Conservation (phyloP, 2,888 invertebrate genomes). For the Deilephila porcellus region DNA sequence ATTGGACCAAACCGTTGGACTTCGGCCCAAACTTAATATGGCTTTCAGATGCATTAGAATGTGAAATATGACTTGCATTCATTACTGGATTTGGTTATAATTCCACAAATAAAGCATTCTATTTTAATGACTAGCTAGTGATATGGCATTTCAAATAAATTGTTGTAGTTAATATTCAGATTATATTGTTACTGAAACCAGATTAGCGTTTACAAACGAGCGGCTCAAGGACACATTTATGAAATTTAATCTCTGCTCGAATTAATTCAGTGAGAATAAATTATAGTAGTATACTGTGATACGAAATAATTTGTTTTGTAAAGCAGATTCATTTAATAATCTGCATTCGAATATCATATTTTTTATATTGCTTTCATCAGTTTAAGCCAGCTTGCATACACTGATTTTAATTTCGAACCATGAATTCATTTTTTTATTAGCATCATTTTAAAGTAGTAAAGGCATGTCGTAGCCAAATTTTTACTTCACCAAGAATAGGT, state of each 20-base stretch:
- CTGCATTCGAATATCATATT: too few relatives aligned
- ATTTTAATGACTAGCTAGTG: not conserved
- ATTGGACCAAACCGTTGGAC: not conserved
- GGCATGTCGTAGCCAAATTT: too few relatives aligned
- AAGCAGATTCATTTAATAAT: too few relatives aligned
- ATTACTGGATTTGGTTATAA: not conserved
- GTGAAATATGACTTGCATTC: not conserved
- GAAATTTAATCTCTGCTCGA: not conserved
- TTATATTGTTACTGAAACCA: not conserved
- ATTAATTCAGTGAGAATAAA: not conserved
- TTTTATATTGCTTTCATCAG: too few relatives aligned
- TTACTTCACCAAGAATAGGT: not conserved
- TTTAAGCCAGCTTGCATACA: too few relatives aligned
- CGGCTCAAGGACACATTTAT: not conserved
- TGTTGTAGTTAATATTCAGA: not conserved
- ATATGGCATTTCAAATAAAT: not conserved
- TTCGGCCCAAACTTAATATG: conserved; percentile 6
- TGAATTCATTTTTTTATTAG: too few relatives aligned
- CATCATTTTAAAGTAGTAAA: too few relatives aligned
- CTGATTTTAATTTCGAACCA: too few relatives aligned
- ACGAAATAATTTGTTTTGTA: too few relatives aligned
- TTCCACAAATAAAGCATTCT: not conserved
- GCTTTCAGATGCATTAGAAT: not conserved
- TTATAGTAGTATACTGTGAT: not conserved
- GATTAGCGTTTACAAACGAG: not conserved